Conservation (phyloP, 2,797 vertebrate genomes). For the Thunnus albacares region DNA sequence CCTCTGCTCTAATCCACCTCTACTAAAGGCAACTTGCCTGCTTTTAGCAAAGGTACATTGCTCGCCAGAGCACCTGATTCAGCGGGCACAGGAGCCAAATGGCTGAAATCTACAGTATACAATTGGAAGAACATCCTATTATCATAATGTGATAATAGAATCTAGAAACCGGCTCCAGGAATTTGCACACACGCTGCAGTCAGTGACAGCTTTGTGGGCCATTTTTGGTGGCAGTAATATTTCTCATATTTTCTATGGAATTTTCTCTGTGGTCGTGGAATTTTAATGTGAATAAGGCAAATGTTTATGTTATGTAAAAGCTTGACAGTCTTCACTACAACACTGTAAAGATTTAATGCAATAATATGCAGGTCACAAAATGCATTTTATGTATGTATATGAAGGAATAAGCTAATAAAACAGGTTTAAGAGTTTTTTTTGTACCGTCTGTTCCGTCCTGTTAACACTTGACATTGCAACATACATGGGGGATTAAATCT, state of each 20-base stretch:
- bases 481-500: constrained; percentile 9
- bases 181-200: constrained; percentile 9
- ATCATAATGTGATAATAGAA: constrained; percentile 54
- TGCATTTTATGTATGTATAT: not conserved
- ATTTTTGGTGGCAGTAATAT: constrained; percentile 20
- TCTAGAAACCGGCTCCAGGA: not conserved
- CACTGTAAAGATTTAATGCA: not conserved
- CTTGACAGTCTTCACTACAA: not conserved
- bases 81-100: constrained; percentile 53
- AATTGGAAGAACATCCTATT: constrained; percentile 57
- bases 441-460: not conserved
- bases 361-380: constrained; percentile 8
- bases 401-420: constrained; percentile 1
- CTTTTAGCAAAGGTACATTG: constrained; percentile 43
- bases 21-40: constrained; percentile 46
- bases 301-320: not conserved
- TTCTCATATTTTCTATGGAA: constrained; percentile 6
- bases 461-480: constrained; percentile 3
- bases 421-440: not conserved
- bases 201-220: constrained; percentile 14
- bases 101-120: constrained; percentile 41
- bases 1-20: constrained; percentile 65
- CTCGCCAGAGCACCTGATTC: constrained; percentile 65
- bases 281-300: not conserved
- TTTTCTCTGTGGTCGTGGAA: not conserved